phyloP scores from a whole-genome alignment of 1,140 invertebrate genomes.

The Musca vetustissima region DNA sequence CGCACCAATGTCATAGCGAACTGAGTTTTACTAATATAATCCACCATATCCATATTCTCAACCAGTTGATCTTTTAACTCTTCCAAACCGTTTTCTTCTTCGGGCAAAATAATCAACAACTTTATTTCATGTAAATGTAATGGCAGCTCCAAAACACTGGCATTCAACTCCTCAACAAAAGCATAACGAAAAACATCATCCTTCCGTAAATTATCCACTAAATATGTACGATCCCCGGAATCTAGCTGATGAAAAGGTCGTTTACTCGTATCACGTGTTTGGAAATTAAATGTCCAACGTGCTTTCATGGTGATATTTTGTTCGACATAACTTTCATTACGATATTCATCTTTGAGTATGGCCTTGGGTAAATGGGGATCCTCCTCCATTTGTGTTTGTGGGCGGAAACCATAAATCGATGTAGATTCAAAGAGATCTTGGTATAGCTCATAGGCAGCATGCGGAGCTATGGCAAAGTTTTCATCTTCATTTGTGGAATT shows the following conservation, averaged over 20 bases:
- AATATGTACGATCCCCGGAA: neutral
- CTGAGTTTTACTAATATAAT: neutral
- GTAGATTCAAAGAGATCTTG: neutral
- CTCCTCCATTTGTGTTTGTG: too few relatives aligned
- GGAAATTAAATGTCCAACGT: slow-evolving; percentile 31
- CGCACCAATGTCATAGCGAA: slow-evolving; percentile 22
- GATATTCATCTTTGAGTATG: too few relatives aligned
- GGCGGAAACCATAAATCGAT: too few relatives aligned
- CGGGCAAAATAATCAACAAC: slow-evolving; percentile 24
- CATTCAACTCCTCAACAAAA: slow-evolving; percentile 20
- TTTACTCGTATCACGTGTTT: slow-evolving; percentile 30
- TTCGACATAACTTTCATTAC: too few relatives aligned
- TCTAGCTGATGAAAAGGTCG: slow-evolving; percentile 19
- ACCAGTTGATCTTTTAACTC: slow-evolving; percentile 9
- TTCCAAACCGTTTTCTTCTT: slow-evolving; percentile 23
- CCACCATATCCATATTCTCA: slow-evolving; percentile 15
- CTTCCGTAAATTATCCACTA: slow-evolving; percentile 25
- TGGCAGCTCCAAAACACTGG: slow-evolving; percentile 27
- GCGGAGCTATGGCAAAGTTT: neutral
- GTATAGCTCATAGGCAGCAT: neutral
- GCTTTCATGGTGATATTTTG: slow-evolving; percentile 8
- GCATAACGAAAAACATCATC: slow-evolving; percentile 26
- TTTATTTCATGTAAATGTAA: slow-evolving; percentile 20
- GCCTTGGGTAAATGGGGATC: too few relatives aligned
- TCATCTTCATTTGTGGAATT: neutral